A percentile compares a stretch with the other conserved stretches of the same genome.
These are phyloP conservation scores for Mus musculus DNA, from an alignment of 2,113 vertebrate genomes.

Conservation along the genomic window GRCm39 chr6:25531501-25532000, in stretches of 20 bases:
- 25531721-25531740: neutral
- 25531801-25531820: neutral
- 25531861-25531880: neutral
- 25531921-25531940: neutral
- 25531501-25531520: neutral
- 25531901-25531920: neutral
- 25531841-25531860: neutral
- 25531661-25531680: neutral
- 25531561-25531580: neutral
- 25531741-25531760: neutral
- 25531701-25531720: neutral
- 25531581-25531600: neutral
- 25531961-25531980: neutral
- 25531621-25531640: neutral
- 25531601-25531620: neutral
- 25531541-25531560: neutral
- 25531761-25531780: neutral
- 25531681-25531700: neutral
- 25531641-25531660: neutral
- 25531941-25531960: neutral
- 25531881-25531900: neutral
- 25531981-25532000: neutral
- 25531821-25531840: neutral
- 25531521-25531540: neutral
- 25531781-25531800: neutral